Evolutionary conservation across 2,797 vertebrate species (phyloP).

Genomic region (Hippoglossus hippoglossus): DNA sequence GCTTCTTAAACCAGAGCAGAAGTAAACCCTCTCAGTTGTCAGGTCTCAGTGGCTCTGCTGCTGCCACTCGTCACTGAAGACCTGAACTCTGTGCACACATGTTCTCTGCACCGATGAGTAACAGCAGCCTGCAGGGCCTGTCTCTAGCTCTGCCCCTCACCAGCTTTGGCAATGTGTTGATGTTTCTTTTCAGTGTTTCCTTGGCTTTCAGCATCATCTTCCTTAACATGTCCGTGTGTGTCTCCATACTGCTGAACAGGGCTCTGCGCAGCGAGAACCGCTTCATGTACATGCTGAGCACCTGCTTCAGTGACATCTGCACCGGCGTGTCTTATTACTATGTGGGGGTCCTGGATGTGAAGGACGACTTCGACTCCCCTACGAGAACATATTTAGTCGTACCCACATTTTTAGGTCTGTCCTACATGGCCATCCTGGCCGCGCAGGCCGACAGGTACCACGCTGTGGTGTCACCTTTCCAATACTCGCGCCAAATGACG

Average conservation of each 20-base stretch:
- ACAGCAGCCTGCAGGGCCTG: constrained; percentile 45
- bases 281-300: constrained; percentile 88
- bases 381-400: constrained; percentile 78
- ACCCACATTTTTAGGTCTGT: constrained; percentile 84
- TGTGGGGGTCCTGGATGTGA: constrained; percentile 79
- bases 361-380: constrained; percentile 72
- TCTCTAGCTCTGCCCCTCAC: constrained; percentile 67
- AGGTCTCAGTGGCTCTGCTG: constrained; percentile 1
- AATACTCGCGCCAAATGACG: constrained; percentile 80
- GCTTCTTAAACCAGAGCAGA: constrained; percentile 28
- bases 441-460: constrained; percentile 87
- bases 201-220: constrained; percentile 77
- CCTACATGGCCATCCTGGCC: constrained; percentile 84
- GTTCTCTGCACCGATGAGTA: constrained; percentile 61
- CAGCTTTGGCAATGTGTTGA: constrained; percentile 76
- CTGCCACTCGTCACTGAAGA: neutral
- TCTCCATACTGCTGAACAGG: constrained; percentile 74
- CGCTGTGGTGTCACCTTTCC: constrained; percentile 78
- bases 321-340: constrained; percentile 85
- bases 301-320: constrained; percentile 84
- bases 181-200: constrained; percentile 78
- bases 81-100: neutral
- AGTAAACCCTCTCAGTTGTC: neutral
- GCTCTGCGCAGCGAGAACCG: constrained; percentile 83
- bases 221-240: constrained; percentile 80